Base-by-base conservation (phyloP, 2,888 invertebrate genomes). In the Harpalus rufipes region DNA sequence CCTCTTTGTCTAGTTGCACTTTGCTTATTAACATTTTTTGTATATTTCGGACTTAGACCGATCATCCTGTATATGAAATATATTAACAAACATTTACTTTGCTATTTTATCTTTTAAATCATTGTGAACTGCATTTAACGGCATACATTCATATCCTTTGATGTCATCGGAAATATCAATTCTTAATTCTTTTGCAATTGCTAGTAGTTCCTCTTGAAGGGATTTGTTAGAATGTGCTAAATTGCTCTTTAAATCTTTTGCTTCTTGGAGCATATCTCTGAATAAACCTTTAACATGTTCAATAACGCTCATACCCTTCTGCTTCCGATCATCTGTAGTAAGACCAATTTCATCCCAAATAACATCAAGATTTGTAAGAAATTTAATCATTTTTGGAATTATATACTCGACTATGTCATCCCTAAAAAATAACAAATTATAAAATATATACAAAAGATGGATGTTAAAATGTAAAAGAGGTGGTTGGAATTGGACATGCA, bases 211-310 rank as follows among this genome's bases (percentile, higher is more conserved):
- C 68, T 87, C 65, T 25, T 90, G 82, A 18, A 88, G 84, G 5
- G 84, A 72, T 86, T 93, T 92, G 44, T 96, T 94, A 87, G 93
- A 92, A 8, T 90, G 90, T 44, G 93, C 90, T 87, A 95, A 91
- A 0, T 88, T 89, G 25, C 92, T 91, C 12, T 93, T 91, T 84
- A 93, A 93, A 51, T 92, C 91, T 63, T 92, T 90, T 0, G 95
- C 93, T 88, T 96, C 95, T 0, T 90, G 89, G 10, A 94, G 90
- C 86, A 95, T 93, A 87, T 95, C 95, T 1, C 91, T 89, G 86
- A 94, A 94, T 3, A 94, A 90, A 6, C 92, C 92, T 87, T 93
- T 91, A 32, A 93, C 92, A 86, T 86, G 85, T 3, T 84, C 79
- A 21, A 83, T 72, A 3, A 88, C 88, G 14, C 86, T 81, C 0